phyloP scores from a whole-genome alignment of 1,140 invertebrate species.

The Drosophila neocordata region DNA sequence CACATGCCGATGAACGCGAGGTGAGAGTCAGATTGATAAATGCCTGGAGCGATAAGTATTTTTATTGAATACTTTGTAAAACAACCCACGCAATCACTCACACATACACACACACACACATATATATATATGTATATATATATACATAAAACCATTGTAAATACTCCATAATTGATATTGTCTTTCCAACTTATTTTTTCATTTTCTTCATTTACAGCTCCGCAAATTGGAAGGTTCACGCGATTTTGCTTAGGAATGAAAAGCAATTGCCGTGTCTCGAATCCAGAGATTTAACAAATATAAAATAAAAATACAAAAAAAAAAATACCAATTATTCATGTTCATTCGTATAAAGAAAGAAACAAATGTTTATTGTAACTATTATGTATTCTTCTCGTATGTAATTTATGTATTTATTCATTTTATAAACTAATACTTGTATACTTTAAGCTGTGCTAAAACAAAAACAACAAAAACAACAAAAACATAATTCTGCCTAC shows the following conservation, averaged over 20 bases:
- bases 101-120: constrained; percentile 29
- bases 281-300: constrained; percentile 31
- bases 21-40: constrained; percentile 72
- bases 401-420: constrained; percentile 70
- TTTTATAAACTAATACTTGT: constrained; percentile 52
- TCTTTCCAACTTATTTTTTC: background rate
- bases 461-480: constrained; percentile 30
- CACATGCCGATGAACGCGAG: constrained; percentile 81
- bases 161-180: constrained; percentile 16
- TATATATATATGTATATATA: constrained; percentile 17
- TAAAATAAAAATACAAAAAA: too few relatives aligned
- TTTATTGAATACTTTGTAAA: constrained; percentile 61
- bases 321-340: constrained; percentile 15
- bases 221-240: constrained; percentile 75
- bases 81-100: constrained; percentile 22
- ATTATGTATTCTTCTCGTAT: constrained; percentile 57
- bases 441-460: constrained; percentile 58
- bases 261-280: constrained; percentile 27
- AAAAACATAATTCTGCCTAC: background rate
- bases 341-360: constrained; percentile 23
- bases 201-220: constrained; percentile 49
- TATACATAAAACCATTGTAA: constrained; percentile 38
- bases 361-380: constrained; percentile 27
- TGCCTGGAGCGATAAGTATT: constrained; percentile 74
- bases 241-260: constrained; percentile 66